These are phyloP conservation scores for Plectrocnemia conspersa DNA, from an alignment of 1,140 invertebrate genomes.

Conservation along the genomic window DNA sequence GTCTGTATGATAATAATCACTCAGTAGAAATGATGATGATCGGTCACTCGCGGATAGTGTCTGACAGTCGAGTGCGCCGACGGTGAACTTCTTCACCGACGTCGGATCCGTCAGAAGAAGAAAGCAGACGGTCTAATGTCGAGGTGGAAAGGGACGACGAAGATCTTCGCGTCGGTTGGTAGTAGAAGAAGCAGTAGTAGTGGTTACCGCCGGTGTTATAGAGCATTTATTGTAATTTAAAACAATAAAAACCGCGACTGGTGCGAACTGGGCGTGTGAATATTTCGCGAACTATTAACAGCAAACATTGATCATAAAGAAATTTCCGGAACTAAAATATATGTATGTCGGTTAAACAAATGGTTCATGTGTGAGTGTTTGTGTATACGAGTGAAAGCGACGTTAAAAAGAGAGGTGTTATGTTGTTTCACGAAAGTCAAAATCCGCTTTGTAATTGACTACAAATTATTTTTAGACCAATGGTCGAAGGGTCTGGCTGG, in stretches of 20 bases:
- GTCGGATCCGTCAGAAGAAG: conserved; percentile 17
- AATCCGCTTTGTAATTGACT: too few relatives aligned
- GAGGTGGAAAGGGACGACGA: background rate
- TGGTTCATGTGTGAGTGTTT: conserved; percentile 8
- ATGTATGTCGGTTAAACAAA: conserved; percentile 26
- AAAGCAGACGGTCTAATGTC: background rate
- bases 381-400: conserved; percentile 10
- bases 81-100: conserved; percentile 25
- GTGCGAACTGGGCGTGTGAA: too few relatives aligned
- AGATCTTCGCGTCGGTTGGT: background rate
- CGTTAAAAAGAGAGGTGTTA: background rate
- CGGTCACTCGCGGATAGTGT: conserved; percentile 31
- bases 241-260: too few relatives aligned
- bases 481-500: too few relatives aligned
- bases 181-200: background rate
- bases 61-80: conserved; percentile 28
- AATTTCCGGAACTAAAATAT: background rate
- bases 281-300: too few relatives aligned
- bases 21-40: too few relatives aligned
- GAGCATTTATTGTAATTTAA: background rate
- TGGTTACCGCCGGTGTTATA: background rate
- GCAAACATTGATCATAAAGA: background rate
- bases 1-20: too few relatives aligned
- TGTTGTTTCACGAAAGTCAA: too few relatives aligned
- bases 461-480: too few relatives aligned